Evolutionary conservation across 2,888 invertebrate genomes (phyloP), one percentile per base, ranked within the genome.

Genomic region (Nomada flava): DNA sequence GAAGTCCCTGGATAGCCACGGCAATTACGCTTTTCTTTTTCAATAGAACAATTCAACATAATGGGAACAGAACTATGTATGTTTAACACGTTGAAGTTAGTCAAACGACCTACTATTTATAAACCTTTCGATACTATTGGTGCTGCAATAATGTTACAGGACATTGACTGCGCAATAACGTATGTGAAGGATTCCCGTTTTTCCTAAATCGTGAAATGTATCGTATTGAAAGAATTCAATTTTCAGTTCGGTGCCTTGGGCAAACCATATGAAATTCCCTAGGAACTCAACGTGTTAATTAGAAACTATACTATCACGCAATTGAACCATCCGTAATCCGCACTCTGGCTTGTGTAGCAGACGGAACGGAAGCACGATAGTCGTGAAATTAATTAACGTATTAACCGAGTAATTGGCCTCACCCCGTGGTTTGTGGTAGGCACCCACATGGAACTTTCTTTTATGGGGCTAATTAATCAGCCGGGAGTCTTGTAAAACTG

Each of bases 371-470:
- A 57, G 70, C 23, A 3, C 15, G 2, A 42, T 47, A 26, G 57
- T 18, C 26, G 52, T n/a, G n/a, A 64, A 79, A 65, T 82, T 62
- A 84, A 76, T 86, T 79, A 79, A 84, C 67, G 72, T 60, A 71
- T 74, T 76, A 83, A 82, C 79, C 77, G 81, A 79, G 70, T 82
- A 86, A 85, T 85, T 83, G 65, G 68, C 76, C 77, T 76, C 57
- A 47, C 36, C 68, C 57, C 26, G 15, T 59, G 53, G 52, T 65
- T 69, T 77, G 50, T 29, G 65, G 62, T 47, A 65, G 75, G 64
- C 36, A 7, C 69, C 71, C 9, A 50, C 36, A 62, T 42, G 50
- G 44, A 52, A 62, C 47, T 62, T 65, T 20, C 64, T 59, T 73
- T 60, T 26, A 26, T 62, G 29, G 47, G 68, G 26, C 42, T 80